phyloP scores from a whole-genome alignment of 2,797 vertebrate species.

The Catamblyrhynchus diadema region DNA sequence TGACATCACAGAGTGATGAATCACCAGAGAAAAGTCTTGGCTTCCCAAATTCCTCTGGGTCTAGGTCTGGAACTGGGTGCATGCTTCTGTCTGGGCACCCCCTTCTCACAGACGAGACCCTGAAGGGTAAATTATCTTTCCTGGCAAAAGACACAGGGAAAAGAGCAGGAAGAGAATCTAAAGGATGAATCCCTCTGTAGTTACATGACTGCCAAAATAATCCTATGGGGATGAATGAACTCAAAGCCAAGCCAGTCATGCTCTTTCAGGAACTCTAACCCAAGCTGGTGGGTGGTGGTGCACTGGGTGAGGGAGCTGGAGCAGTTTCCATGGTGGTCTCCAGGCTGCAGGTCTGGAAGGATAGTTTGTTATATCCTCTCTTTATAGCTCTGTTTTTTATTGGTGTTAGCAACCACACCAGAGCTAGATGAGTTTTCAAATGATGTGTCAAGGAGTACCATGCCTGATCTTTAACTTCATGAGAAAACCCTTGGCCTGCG shows the following conservation, averaged over 20 bases:
- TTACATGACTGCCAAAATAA: background rate
- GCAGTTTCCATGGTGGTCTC: background rate
- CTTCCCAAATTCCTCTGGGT: background rate
- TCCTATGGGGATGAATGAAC: background rate
- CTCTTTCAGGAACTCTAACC: background rate
- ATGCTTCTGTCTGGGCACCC: background rate
- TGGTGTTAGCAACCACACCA: slow-evolving; percentile 24
- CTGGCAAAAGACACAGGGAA: background rate
- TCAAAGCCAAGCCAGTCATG: background rate
- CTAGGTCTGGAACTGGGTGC: background rate
- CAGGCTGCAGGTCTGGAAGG: background rate
- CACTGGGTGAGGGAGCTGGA: background rate
- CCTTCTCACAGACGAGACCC: background rate
- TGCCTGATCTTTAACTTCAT: background rate
- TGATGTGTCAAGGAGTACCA: background rate
- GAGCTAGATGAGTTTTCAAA: background rate
- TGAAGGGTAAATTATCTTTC: background rate
- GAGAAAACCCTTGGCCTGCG: background rate
- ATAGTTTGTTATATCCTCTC: background rate
- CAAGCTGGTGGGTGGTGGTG: background rate
- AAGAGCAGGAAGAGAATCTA: background rate
- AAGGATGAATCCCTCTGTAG: background rate
- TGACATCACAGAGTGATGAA: background rate
- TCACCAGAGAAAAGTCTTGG: background rate
- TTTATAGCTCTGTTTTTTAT: background rate